These are phyloP conservation scores for Lepidonotus clava DNA, from an alignment of 2,888 invertebrate species.

Conservation along the genomic window DNA sequence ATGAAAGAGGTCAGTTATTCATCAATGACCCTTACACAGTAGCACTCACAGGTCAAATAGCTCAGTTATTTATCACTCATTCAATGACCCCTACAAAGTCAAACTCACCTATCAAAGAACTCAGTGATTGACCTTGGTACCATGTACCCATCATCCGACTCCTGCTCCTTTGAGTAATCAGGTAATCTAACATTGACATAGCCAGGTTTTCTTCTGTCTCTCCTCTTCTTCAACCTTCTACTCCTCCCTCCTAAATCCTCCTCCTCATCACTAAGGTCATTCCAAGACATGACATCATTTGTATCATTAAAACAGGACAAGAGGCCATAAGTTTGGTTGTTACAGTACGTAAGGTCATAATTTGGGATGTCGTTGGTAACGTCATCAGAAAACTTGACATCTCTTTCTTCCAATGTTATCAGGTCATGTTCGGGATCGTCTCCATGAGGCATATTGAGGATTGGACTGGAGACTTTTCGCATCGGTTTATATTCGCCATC, in stretches of 20 bases:
- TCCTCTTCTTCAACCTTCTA: neutral
- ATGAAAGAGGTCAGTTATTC: too few species aligned
- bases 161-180: neutral
- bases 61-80: too few species aligned
- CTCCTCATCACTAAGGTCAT: neutral
- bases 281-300: conserved; percentile 25
- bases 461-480: neutral
- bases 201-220: neutral
- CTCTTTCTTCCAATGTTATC: too few species aligned
- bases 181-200: neutral
- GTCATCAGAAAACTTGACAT: neutral
- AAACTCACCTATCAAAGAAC: too few species aligned
- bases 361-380: too few species aligned
- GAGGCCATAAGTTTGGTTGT: neutral
- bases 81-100: too few species aligned
- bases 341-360: neutral
- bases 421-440: conserved; percentile 27
- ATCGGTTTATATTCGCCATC: conserved; percentile 21
- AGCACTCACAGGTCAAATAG: too few species aligned
- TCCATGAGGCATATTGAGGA: neutral
- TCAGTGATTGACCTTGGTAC: too few species aligned
- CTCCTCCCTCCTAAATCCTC: neutral
- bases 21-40: too few species aligned
- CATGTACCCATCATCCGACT: neutral
- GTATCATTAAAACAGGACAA: neutral